Base-by-base conservation (phyloP, 1,140 invertebrate genomes). In the Pteromalus puparum region DNA sequence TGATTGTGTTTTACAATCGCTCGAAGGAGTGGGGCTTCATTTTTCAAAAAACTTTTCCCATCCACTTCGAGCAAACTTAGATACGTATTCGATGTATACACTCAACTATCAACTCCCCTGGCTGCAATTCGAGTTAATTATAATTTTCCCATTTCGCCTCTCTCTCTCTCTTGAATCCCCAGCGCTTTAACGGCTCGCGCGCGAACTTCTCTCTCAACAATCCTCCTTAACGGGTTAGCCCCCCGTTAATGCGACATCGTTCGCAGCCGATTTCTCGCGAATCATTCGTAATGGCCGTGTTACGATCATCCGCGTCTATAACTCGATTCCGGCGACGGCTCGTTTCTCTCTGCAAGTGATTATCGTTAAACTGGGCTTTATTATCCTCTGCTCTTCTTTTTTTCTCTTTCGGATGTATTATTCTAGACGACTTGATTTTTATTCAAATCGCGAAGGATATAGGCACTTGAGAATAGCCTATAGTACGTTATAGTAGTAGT, bases 71-170 rank as follows among this genome's bases (percentile, higher is more conserved):
- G 2, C 21, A 6, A 61, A n/a, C 3, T 18, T 7, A 6, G 3
- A n/a, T 61, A 13, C 18, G 18, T 61, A 61, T 21, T 61, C 15
- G 6, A 61, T 61, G 53, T n/a, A 61, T n/a, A 21, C 53, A n/a
- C 21, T 61, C 18, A 5, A n/a, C 53, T 61, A 61, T 61, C 18
- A 7, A 61, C 53, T 61, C 53, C 21, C 53, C 42, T 15, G 34
- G 46, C 38, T 48, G 26, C 48, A 65, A 75, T 82, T 46, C 53
- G 74, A 75, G 46, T 82, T 82, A 65, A 82, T 82, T 75, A 75
- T 26, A 82, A 61, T 74, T 74, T 80, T 21, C 65, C 78, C 78
- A 80, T 80, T 80, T 70, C 78, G 65, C 78, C 30, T 42, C 10
- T 26, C 72, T 34, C 72, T 34, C 24, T 74, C 26, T 13, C 24